Conservation (phyloP, 2,888 invertebrate genomes). For the Napeogenes inachia region DNA sequence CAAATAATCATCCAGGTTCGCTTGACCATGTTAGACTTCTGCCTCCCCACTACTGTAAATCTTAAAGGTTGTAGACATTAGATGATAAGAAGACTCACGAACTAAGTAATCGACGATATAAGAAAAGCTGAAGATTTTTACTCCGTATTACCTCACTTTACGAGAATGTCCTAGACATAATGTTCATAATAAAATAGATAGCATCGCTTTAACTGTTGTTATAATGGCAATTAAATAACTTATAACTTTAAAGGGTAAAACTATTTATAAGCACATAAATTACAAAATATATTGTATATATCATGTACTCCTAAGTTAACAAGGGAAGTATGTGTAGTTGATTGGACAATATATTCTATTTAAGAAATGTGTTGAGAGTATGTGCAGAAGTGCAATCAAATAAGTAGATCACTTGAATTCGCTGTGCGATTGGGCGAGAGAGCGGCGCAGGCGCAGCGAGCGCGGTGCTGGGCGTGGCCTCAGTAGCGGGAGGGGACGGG, state of each 20-base stretch:
- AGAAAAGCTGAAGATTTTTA: conserved; percentile 52
- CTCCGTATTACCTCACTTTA: conserved; percentile 36
- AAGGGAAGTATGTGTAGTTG: neutral
- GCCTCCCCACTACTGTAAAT: conserved; percentile 57
- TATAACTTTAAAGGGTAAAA: conserved; percentile 1
- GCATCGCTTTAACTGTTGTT: conserved; percentile 7
- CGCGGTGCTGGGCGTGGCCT: conserved; percentile 63
- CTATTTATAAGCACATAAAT: neutral
- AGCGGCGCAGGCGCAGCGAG: conserved; percentile 50
- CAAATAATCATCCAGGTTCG: conserved; percentile 30
- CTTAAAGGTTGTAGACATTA: conserved; percentile 47
- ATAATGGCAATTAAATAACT: conserved; percentile 1
- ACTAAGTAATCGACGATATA: conserved; percentile 69
- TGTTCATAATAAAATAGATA: conserved; percentile 46
- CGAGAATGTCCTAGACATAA: conserved; percentile 44
- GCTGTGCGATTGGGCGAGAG: conserved; percentile 64
- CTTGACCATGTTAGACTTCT: conserved; percentile 42
- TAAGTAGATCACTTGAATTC: conserved; percentile 51
- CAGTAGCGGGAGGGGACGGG: conserved; percentile 44
- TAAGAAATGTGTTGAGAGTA: neutral
- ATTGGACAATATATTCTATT: neutral
- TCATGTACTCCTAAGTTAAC: too few relatives aligned
- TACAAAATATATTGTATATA: conserved; percentile 1
- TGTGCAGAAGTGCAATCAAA: conserved; percentile 18
- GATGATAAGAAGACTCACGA: conserved; percentile 60